Evolutionary conservation across 2,888 invertebrate species (phyloP).

Genomic region (Lasioglossum lativentre): DNA sequence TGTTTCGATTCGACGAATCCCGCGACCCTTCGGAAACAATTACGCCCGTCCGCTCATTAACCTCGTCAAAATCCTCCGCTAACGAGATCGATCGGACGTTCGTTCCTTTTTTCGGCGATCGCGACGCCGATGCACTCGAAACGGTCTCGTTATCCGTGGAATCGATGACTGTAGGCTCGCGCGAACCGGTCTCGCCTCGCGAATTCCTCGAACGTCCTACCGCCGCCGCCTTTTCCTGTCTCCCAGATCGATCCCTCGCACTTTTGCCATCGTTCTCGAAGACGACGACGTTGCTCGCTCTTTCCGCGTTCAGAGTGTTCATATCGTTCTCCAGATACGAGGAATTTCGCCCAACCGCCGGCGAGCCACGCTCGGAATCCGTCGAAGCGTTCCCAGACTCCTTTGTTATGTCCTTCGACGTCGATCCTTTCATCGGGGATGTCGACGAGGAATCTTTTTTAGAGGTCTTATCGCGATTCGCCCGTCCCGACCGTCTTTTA

Average conservation of each 20-base stretch:
- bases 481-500: neutral
- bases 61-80: neutral
- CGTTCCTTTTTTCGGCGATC: neutral
- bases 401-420: conserved; percentile 20
- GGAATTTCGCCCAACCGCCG: conserved; percentile 40
- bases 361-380: conserved; percentile 26
- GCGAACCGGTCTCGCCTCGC: neutral
- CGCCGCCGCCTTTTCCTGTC: neutral
- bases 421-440: neutral
- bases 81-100: neutral
- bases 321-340: conserved; percentile 25
- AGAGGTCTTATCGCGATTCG: neutral
- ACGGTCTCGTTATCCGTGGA: neutral
- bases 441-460: neutral
- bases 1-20: conserved; percentile 20
- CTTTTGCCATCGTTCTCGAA: neutral
- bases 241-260: neutral
- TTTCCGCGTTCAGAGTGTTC: conserved; percentile 15
- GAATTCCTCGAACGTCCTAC: neutral
- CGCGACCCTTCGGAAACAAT: neutral
- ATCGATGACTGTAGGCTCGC: neutral
- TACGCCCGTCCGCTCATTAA: conserved; percentile 28
- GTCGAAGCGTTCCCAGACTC: conserved; percentile 10
- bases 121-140: neutral
- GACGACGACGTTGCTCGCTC: conserved; percentile 2